Conservation (phyloP, 2,888 invertebrate species). For the Incurvaria masculella region DNA sequence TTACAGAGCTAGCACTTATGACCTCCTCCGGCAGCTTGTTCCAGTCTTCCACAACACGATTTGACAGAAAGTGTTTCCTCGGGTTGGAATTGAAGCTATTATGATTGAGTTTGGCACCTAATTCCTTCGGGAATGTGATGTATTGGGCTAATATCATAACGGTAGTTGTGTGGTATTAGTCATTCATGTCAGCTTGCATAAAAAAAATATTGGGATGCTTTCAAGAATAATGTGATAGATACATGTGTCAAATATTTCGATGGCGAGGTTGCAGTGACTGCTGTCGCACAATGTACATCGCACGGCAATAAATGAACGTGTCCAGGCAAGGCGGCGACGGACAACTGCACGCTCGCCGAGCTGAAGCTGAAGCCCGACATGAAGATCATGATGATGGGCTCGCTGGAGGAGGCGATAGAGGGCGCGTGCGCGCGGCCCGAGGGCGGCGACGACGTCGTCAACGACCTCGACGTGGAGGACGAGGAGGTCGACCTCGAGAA, state of each 20-base stretch:
- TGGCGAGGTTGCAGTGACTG: background rate
- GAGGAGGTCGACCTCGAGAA: slow-evolving; percentile 65
- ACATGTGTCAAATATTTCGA: too few relatives aligned
- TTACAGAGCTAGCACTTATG: too few relatives aligned
- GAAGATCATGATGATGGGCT: slow-evolving; percentile 97
- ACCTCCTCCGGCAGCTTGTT: too few relatives aligned
- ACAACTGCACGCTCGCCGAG: slow-evolving; percentile 71
- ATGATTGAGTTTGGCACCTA: too few relatives aligned
- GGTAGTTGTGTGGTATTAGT: too few relatives aligned
- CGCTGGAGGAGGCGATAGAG: slow-evolving; percentile 86
- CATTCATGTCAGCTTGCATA: too few relatives aligned
- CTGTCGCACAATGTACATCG: background rate
- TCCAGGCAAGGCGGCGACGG: slow-evolving; percentile 79
- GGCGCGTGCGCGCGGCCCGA: slow-evolving; percentile 78
- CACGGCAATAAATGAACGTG: slow-evolving; percentile 3
- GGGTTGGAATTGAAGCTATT: too few relatives aligned
- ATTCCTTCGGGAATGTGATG: too few relatives aligned
- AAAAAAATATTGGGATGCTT: too few relatives aligned
- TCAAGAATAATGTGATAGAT: background rate
- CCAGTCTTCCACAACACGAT: too few relatives aligned
- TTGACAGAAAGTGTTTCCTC: too few relatives aligned
- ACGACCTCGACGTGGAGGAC: slow-evolving; percentile 89
- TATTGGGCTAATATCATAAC: too few relatives aligned
- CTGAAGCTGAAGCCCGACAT: slow-evolving; percentile 82
- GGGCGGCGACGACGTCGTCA: slow-evolving; percentile 81